phyloP scores from a whole-genome alignment of 2,113 vertebrate genomes.

The Pluvianellus socialis region DNA sequence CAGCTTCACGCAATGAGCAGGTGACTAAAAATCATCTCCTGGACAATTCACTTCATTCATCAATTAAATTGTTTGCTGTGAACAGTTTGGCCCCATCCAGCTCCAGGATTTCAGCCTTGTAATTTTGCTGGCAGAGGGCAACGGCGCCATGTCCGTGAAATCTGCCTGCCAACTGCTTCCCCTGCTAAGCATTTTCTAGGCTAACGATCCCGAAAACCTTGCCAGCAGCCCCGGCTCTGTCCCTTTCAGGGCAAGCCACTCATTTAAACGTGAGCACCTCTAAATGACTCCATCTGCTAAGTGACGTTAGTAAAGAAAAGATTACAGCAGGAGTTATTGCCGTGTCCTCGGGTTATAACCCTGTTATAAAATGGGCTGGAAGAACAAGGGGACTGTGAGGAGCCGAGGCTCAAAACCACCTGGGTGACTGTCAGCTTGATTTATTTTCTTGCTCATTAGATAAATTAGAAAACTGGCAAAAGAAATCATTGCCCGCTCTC shows the following conservation, averaged over 20 bases:
- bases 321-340: slow-evolving; percentile 54
- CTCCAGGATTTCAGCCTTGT: slow-evolving; percentile 63
- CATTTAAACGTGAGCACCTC: slow-evolving; percentile 61
- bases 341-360: slow-evolving; percentile 32
- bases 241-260: slow-evolving; percentile 59
- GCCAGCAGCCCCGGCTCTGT: slow-evolving; percentile 56
- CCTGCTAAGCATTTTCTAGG: slow-evolving; percentile 67
- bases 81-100: slow-evolving; percentile 48
- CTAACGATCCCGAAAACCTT: slow-evolving; percentile 43
- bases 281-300: slow-evolving; percentile 70
- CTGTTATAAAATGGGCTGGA: slow-evolving; percentile 37
- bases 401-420: slow-evolving; percentile 36
- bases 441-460: slow-evolving; percentile 63
- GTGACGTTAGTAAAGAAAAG: slow-evolving; percentile 54
- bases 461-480: slow-evolving; percentile 60
- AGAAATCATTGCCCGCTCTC: background rate
- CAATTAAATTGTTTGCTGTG: slow-evolving; percentile 68
- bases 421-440: slow-evolving; percentile 63
- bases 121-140: slow-evolving; percentile 65
- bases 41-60: slow-evolving; percentile 55
- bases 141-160: background rate
- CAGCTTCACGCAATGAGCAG: background rate
- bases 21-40: slow-evolving; percentile 24
- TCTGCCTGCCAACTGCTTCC: slow-evolving; percentile 67
- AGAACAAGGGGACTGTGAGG: slow-evolving; percentile 18